A percentile compares a stretch with the other conserved stretches of the same genome.
Conservation (phyloP, 2,797 vertebrate species). For the Eutrigla gurnardus region DNA sequence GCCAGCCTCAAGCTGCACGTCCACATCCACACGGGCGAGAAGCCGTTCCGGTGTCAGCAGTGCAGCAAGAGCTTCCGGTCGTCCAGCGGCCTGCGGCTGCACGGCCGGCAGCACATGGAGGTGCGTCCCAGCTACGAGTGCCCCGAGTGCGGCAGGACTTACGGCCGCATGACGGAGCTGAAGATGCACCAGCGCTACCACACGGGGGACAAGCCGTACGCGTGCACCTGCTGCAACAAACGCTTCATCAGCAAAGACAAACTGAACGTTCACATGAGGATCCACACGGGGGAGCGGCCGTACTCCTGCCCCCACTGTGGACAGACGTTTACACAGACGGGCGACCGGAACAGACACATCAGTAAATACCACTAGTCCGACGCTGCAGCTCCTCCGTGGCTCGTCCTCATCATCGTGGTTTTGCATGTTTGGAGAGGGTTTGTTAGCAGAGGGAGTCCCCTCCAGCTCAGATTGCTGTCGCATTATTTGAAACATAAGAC, state of each 20-base stretch:
- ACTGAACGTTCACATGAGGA: constrained; percentile 79
- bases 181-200: constrained; percentile 82
- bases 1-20: constrained; percentile 86
- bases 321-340: constrained; percentile 79
- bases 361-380: constrained; percentile 68
- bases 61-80: constrained; percentile 76
- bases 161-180: constrained; percentile 79
- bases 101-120: constrained; percentile 76
- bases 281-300: constrained; percentile 79
- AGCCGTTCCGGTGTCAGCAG: constrained; percentile 71
- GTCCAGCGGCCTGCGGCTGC: constrained; percentile 70
- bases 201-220: constrained; percentile 78
- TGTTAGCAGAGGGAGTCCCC: background rate
- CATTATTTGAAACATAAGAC: constrained; percentile 4
- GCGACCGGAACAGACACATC: constrained; percentile 80
- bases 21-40: constrained; percentile 81
- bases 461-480: background rate
- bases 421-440: constrained; percentile 33
- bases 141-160: constrained; percentile 73
- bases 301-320: constrained; percentile 77
- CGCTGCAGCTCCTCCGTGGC: background rate
- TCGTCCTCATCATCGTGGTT: constrained; percentile 1
- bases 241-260: constrained; percentile 79
- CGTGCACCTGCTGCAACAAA: constrained; percentile 76
- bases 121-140: constrained; percentile 73